Evolutionary conservation across 2,113 vertebrate species (phyloP).

Genomic region (Aegotheles bennettii): DNA sequence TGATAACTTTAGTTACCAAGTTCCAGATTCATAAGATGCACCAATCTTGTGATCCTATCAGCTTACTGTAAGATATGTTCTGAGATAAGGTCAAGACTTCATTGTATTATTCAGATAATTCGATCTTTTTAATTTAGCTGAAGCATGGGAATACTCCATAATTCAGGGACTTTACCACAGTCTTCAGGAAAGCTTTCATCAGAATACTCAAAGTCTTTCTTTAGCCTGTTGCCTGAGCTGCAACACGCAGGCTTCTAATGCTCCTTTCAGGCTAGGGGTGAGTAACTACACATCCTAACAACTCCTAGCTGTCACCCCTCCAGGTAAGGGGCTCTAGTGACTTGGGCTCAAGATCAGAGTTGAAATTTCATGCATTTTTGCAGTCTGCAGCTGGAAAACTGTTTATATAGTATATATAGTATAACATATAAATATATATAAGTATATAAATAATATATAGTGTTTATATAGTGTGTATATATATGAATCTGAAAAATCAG

Average conservation of each 20-base stretch:
- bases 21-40: background rate
- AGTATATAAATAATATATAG: no score
- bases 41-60: fast-evolving
- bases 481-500: no score
- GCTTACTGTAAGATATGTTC: fast-evolving
- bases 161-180: background rate
- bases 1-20: background rate
- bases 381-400: no score
- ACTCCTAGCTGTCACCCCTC: background rate
- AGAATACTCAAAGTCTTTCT: background rate
- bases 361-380: background rate
- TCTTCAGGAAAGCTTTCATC: background rate
- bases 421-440: no score
- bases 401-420: background rate
- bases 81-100: background rate
- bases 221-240: background rate
- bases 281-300: background rate
- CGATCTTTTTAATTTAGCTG: background rate
- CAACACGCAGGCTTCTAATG: background rate
- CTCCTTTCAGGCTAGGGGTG: background rate
- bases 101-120: background rate
- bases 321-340: background rate
- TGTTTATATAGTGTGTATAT: no score
- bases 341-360: background rate
- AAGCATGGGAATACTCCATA: background rate